A percentile compares a stretch with the other conserved stretches of the same genome.
phyloP scores from a whole-genome alignment of 2,113 vertebrate species.

The Manacus vitellinus region DNA sequence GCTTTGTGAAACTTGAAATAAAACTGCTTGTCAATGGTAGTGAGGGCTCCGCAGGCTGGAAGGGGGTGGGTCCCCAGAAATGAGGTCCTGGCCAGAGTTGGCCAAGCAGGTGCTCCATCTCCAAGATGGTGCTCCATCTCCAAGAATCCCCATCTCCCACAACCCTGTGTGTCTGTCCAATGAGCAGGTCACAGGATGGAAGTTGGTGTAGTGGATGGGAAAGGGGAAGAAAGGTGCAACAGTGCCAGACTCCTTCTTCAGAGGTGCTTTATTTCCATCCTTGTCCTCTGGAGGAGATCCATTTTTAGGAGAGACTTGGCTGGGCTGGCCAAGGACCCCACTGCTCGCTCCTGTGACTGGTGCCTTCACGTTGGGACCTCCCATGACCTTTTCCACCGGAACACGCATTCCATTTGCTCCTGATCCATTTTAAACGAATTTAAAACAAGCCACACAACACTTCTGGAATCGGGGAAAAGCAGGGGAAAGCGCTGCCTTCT shows the following conservation, averaged over 20 bases:
- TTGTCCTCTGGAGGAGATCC: no score
- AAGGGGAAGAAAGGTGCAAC: background rate
- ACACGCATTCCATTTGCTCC: background rate
- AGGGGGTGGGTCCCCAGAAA: background rate
- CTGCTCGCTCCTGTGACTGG: background rate
- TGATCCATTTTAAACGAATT: background rate
- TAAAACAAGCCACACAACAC: rapidly evolving
- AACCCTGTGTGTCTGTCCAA: background rate
- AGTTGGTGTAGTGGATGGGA: background rate
- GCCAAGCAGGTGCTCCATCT: background rate
- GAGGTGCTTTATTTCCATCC: background rate
- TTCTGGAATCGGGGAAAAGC: background rate
- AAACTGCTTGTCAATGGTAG: rapidly evolving
- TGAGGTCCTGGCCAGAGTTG: background rate
- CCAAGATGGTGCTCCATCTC: background rate
- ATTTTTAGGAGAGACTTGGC: background rate
- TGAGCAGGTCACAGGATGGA: background rate
- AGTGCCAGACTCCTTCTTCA: background rate
- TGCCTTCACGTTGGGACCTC: background rate
- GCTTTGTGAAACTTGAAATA: background rate
- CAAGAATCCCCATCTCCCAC: background rate
- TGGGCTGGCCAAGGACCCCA: background rate
- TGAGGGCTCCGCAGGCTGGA: background rate
- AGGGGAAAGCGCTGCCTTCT: background rate
- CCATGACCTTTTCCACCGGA: background rate